Evolutionary conservation across 2,888 invertebrate genomes (phyloP), one percentile per base, ranked within the genome.

Genomic region (Scaeva pyrastri): DNA sequence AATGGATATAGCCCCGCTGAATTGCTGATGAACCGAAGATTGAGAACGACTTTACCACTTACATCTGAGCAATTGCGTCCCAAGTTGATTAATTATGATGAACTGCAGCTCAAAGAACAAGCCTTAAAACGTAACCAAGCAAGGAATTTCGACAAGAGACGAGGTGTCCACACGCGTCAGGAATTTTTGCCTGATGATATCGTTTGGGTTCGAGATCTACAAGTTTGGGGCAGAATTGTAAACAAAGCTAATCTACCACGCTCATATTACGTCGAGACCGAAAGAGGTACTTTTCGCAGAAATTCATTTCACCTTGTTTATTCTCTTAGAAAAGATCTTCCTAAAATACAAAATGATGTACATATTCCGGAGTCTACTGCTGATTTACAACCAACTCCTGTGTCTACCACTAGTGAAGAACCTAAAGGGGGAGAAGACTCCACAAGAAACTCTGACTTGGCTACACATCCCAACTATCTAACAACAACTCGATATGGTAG

Each of bases 21-120:
- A 31, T 56, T 56, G 52, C 39, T 68, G 68, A 68, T 60, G 56
- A 56, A 43, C 55, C 71, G 45, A 19, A n/a, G 16, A 19, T 43
- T 71, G 2, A 26, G 56, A 56, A 71, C 56, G 12, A 71, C 56
- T 55, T 56, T 71, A 71, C 56, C 71, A 56, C 43, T 71, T 45
- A 31, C 56, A 43, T 2, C 56, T 4, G 21, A 71, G 43, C 56
- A 71, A 43, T 26, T 71, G 56, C 56, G 55, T 55, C 26, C 71
- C 14, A 71, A 71, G 56, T 71, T 2, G 6, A 52, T 68, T 39
- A 41, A 52, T 21, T 14, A 52, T 4, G 10, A 50, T 19, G n/a
- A 68, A 56, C 43, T 56, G 43, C 71, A 71, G 31, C 21, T 19
- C 11, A 71, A 56, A 45, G 56, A 71, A 55, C 16, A 41, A 55